phyloP scores from a whole-genome alignment of 2,113 vertebrate genomes.

The Lampris megalopsis region DNA sequence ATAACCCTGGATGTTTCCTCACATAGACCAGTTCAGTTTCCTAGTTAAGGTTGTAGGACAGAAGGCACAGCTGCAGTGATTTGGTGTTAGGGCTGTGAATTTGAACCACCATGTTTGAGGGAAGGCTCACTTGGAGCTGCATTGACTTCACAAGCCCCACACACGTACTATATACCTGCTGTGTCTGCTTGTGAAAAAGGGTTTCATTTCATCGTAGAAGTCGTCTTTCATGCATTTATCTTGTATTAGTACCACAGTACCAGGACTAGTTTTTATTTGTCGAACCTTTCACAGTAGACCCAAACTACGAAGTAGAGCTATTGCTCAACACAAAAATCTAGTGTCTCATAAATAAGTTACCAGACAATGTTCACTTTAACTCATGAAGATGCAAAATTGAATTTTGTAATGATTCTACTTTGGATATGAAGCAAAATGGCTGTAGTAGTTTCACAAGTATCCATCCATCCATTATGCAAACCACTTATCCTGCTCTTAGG shows the following conservation, averaged over 20 bases:
- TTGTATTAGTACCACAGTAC: neutral
- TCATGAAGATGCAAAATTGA: conserved; percentile 27
- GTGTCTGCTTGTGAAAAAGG: too few relatives aligned
- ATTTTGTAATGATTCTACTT: neutral
- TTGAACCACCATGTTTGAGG: neutral
- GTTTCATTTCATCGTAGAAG: neutral
- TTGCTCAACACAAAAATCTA: neutral
- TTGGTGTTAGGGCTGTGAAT: conserved; percentile 2
- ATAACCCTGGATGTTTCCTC: neutral
- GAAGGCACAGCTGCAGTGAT: neutral
- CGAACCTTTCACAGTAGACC: too few relatives aligned
- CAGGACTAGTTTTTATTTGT: too few relatives aligned
- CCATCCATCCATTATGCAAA: too few relatives aligned
- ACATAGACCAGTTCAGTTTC: neutral
- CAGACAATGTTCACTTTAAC: neutral
- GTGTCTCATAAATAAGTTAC: neutral
- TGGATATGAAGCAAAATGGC: neutral
- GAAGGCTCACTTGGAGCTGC: conserved; percentile 18
- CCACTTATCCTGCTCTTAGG: too few relatives aligned
- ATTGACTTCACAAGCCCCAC: neutral
- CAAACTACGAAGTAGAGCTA: neutral
- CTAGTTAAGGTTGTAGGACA: neutral
- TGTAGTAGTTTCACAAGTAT: too few relatives aligned
- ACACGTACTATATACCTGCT: too few relatives aligned
- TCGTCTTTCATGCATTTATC: neutral